phyloP scores from a whole-genome alignment of 2,888 invertebrate species.

The Polydesmus complanatus region DNA sequence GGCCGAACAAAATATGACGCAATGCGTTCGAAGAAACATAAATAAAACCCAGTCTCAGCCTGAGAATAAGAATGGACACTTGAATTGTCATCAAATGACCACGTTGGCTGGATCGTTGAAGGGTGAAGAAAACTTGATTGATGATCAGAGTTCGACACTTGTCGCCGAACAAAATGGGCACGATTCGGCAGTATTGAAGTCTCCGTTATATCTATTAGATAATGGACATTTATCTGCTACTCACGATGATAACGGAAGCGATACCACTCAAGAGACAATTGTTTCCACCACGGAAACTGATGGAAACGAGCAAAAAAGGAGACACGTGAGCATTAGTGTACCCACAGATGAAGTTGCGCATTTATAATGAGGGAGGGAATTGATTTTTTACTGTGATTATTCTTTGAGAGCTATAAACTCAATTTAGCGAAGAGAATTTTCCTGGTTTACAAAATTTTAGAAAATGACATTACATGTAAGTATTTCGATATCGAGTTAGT shows the following conservation, averaged over 20 bases:
- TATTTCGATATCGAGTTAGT: no score
- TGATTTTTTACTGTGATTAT: no score
- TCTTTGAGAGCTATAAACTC: no score
- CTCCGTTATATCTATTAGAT: background rate
- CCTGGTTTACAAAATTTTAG: no score
- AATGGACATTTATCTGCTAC: background rate
- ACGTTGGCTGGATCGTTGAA: background rate
- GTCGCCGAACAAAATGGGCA: background rate
- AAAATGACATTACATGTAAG: no score
- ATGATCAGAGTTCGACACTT: no score
- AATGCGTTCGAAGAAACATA: background rate
- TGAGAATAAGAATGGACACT: background rate
- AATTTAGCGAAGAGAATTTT: no score
- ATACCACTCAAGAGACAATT: slow-evolving; percentile 4
- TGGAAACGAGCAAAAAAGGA: background rate
- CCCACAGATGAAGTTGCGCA: background rate
- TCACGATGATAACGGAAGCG: slow-evolving; percentile 8
- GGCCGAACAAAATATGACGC: background rate
- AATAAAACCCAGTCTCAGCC: background rate
- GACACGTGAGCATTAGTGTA: background rate
- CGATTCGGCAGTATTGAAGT: background rate
- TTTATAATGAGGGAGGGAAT: background rate
- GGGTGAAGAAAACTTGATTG: background rate
- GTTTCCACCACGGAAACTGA: background rate
- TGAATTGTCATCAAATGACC: background rate